A percentile compares a stretch with the other conserved stretches of the same genome.
These are phyloP conservation scores for Trinectes maculatus DNA, from an alignment of 2,113 vertebrate species.

Conservation along the genomic window DNA sequence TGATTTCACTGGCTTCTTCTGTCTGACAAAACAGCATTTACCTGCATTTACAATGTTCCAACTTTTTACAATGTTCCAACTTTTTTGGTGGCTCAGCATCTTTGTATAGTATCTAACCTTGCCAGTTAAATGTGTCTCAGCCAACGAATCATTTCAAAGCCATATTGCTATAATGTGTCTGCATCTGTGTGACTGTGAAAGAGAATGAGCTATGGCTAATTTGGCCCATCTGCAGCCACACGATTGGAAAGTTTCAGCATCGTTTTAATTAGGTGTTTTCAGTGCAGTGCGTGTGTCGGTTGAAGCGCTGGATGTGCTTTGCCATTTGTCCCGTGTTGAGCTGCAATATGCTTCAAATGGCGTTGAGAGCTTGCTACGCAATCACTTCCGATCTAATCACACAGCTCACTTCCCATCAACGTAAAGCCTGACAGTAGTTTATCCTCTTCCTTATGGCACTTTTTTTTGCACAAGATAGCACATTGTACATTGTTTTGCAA, in stretches of 20 bases:
- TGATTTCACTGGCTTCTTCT: no score
- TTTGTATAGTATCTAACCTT: not conserved
- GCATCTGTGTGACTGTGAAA: slow-evolving; percentile 9
- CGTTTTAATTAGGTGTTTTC: slow-evolving; percentile 58
- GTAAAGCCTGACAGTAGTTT: slow-evolving; percentile 49
- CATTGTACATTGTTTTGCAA: not conserved
- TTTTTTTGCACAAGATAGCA: no score
- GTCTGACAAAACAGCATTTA: no score
- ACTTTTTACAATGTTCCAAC: no score
- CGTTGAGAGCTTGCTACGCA: slow-evolving; percentile 67
- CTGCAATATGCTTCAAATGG: slow-evolving; percentile 50
- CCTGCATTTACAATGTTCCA: no score
- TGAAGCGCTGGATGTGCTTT: slow-evolving; percentile 28
- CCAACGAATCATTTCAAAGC: not conserved
- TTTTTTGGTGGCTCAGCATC: not conserved
- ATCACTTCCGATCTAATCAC: slow-evolving; percentile 63
- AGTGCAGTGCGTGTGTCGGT: slow-evolving; percentile 36
- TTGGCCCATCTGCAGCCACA: slow-evolving; percentile 42
- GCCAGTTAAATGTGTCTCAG: not conserved
- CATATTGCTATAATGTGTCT: not conserved
- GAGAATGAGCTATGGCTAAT: slow-evolving; percentile 8
- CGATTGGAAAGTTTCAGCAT: slow-evolving; percentile 30
- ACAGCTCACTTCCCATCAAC: slow-evolving; percentile 53
- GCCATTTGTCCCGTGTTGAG: slow-evolving; percentile 28
- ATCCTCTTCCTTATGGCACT: slow-evolving; percentile 38